phyloP scores from a whole-genome alignment of 2,888 invertebrate genomes.

The Xestia c-nigrum region DNA sequence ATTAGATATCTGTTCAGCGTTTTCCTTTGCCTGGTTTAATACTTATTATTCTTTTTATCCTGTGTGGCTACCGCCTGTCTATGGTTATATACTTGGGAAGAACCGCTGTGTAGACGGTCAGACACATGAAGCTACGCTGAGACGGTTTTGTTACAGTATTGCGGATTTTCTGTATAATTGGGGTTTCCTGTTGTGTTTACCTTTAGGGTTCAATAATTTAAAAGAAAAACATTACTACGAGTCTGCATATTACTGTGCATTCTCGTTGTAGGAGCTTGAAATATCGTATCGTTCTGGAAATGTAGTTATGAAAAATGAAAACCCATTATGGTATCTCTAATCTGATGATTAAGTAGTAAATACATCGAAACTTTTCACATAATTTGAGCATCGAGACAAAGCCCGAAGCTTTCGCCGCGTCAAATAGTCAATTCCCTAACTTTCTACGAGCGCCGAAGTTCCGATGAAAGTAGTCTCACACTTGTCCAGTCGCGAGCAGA shows the following conservation, averaged over 20 bases:
- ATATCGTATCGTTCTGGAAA: not conserved
- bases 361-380: slow-evolving; percentile 25
- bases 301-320: not conserved
- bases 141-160: not conserved
- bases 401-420: slow-evolving; percentile 74
- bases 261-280: not conserved
- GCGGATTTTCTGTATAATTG: not conserved
- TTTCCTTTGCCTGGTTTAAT: not conserved
- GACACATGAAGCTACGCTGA: not conserved
- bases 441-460: slow-evolving; percentile 74
- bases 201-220: not conserved
- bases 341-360: slow-evolving; percentile 3
- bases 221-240: not conserved
- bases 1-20: not conserved
- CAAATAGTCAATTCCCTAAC: slow-evolving; percentile 76
- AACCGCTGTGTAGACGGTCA: not conserved
- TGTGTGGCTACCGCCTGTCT: not conserved
- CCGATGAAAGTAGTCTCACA: slow-evolving; percentile 71
- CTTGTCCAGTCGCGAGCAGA: slow-evolving; percentile 56
- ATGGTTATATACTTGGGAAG: not conserved
- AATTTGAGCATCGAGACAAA: slow-evolving; percentile 55
- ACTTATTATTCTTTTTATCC: not conserved
- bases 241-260: not conserved
- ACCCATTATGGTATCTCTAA: not conserved
- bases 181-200: not conserved